Evolutionary conservation across 2,797 vertebrate genomes (phyloP), one percentile per base, ranked within the genome.

Genomic region (Sphenodon punctatus): DNA sequence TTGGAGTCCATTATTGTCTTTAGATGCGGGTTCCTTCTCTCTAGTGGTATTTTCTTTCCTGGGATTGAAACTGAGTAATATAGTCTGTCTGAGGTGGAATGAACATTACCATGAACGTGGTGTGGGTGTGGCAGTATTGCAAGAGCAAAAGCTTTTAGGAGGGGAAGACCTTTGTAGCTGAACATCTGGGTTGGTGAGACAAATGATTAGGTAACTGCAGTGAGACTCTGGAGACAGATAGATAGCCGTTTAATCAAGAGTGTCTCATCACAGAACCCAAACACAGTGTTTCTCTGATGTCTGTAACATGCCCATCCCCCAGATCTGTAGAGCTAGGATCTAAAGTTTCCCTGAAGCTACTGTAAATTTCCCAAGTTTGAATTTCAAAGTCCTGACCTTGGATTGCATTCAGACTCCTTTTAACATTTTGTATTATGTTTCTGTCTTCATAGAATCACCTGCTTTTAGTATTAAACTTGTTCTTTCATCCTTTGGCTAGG

Each of bases 401-500:
- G 30, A 65, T 65, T 46, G 73, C 71, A 85, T 58, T 91, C 77
- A 48, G 53, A 36, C 83, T 83, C 83, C 58, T 85, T 87, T 85
- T 80, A 85, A 79, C 60, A 83, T 59, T 85, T 87, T 75, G 72
- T 67, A 81, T 93, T 88, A 76, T 79, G 64, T 78, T 75, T 86
- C 73, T 51, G 51, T 91, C 81, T 71, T 80, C 71, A 84, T 30
- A 72, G 66, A 84, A 83, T 80, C 83, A 87, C 58, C 2, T 91
- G 82, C 84, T 87, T 89, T 87, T 70, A 70, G 86, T 87, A 86
- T 90, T 89, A 90, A 72, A 86, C 75, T 86, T 89, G n/a, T 91
- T 82, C 84, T 83, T 94, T 86, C 86, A 81, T 78, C 86, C 75
- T 78, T 66, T 80, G 86, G 82, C 79, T 76, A 79, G 27, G 58